Evolutionary conservation across 2,113 vertebrate species (phyloP), one percentile per base, ranked within the genome.

Genomic region (Budorcas taxicolor): DNA sequence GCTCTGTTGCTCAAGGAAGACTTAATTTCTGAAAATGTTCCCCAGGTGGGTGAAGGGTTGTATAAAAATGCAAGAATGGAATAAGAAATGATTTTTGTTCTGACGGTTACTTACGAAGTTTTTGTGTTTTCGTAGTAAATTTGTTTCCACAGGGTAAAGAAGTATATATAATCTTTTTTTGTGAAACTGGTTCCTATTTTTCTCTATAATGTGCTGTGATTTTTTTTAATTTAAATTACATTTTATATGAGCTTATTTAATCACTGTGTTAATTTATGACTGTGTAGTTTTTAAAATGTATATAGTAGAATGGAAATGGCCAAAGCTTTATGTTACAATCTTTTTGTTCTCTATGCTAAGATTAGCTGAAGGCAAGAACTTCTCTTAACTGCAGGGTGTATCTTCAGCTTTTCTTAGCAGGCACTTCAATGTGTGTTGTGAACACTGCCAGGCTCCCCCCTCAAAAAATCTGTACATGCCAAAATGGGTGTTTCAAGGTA

Each of bases 131-230:
- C 97, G 97, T 99, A 98, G 99, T 99, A 98, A 89, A 98, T 99
- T 99, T 99, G 99, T 98, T 99, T 99, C 99, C 99, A 99, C 99
- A 99, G 99, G 99, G 99, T 99, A 99, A 99, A 99, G 99, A 99
- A 96, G 96, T 98, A 97, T 98, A 96, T 96, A 97, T 95, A 98
- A 98, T 98, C 98, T 98, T 99, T 99, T 99, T 99, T 99, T 99
- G 99, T 99, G 99, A 99, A 99, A 99, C 99, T 99, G 99, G 99
- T 99, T 99, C 98, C 99, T 99, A 99, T 98, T 98, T 99, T 98
- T 99, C 98, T 99, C 99, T 99, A 99, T 99, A 98, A 99, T 99
- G 99, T 99, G 99, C 99, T 99, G 99, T 99, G 99, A 99, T 99
- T 98, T 99, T 98, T 98, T 82, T 99, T 97, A 98, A 99, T 99